Evolutionary conservation across 2,113 vertebrate genomes (phyloP).

Genomic region (Falcunculus frontatus): DNA sequence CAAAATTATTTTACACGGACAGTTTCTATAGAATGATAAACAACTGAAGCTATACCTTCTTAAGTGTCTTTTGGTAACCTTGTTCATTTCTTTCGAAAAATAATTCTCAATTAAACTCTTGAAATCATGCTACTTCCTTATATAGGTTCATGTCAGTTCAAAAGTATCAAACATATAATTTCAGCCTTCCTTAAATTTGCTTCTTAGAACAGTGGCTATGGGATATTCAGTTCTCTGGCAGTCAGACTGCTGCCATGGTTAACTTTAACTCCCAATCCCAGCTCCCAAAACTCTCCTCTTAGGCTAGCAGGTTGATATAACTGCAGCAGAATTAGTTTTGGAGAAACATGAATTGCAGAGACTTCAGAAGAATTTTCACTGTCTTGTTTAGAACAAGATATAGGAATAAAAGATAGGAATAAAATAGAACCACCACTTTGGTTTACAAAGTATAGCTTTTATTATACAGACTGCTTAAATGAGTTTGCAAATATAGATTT

Average conservation of each 20-base stretch:
- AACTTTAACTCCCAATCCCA: neutral
- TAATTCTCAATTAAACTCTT: neutral
- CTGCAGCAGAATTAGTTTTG: neutral
- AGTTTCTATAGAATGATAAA: neutral
- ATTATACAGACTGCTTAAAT: slow-evolving; percentile 6
- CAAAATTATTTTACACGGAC: neutral
- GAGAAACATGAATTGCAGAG: neutral
- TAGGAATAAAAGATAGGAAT: neutral
- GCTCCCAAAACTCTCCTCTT: neutral
- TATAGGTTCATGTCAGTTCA: neutral
- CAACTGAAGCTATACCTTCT: neutral
- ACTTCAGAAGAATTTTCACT: neutral
- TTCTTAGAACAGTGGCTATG: neutral
- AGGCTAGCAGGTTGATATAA: neutral
- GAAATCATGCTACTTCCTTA: neutral
- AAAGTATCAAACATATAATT: neutral
- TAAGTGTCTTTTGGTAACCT: neutral
- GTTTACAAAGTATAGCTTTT: slow-evolving; percentile 52
- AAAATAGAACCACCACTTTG: neutral
- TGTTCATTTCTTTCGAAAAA: neutral
- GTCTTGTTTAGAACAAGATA: neutral
- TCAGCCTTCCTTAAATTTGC: neutral
- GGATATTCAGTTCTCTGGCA: neutral
- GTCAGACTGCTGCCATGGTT: neutral
- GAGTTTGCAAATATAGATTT: slow-evolving; percentile 20